Base-by-base conservation (phyloP, 2,797 vertebrate genomes). In the Anisognathus igniventris region DNA sequence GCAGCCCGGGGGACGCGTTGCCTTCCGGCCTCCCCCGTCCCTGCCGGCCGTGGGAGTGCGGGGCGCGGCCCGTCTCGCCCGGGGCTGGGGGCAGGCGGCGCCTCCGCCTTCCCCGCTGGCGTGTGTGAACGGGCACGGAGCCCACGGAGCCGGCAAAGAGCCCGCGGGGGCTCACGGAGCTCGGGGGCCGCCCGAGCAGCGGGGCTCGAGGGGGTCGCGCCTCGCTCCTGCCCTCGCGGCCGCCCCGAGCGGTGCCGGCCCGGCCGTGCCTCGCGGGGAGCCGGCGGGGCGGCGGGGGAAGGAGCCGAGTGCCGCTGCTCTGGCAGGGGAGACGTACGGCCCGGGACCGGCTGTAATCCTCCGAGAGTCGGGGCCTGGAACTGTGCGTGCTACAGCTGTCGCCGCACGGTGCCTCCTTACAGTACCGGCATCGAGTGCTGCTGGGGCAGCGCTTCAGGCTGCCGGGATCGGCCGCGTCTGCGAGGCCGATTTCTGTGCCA, bases 301-400 rank as follows among this genome's bases (percentile, higher is more conserved):
- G 3, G 1, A 4, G 57, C 21, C 30, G 0, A 3, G 53, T 0
- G 44, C 35, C 4, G 40, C 22, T 6, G 42, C 15, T 22, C 2
- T 1, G n/a, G 2, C 2, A 2, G 16, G 14, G 23, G 8, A 1
- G 60, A 1, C 11, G 0, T 5, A 21, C 6, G 10, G 16, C 16
- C 45, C 4, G 7, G 1, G 31, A 2, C 2, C 13, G 37, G 23
- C 25, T 35, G 1, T 13, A 4, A 10, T 12, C 14, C 57, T 7
- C 18, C 27, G 6, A 4, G 35, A 39, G 48, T 20, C 10, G 12
- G 2, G 27, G 54, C 58, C 42, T 18, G 40, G 3, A 5, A 1
- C 0, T 9, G 31, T 1, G 12, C 17, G 1, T 7, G 1, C 53
- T 24, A 0, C 39, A 31, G 54, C 31, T 40, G 0, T 3, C 45